A percentile compares a stretch with the other conserved stretches of the same genome.
Conservation (phyloP, 2,888 invertebrate species). For the Clivina fossor region DNA sequence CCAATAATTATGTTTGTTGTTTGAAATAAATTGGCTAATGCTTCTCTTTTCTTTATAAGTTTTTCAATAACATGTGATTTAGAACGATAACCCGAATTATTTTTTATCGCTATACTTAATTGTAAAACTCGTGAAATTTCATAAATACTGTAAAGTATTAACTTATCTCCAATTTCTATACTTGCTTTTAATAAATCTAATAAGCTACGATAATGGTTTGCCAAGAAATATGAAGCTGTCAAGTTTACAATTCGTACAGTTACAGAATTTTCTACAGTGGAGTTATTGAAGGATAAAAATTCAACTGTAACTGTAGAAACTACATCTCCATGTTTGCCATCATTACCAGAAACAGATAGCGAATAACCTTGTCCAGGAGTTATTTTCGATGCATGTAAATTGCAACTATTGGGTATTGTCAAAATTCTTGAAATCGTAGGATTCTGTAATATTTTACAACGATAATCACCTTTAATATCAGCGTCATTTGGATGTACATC, state of each 20-base stretch:
- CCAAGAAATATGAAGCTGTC: conserved; percentile 74
- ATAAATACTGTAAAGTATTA: conserved; percentile 73
- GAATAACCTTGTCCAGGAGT: conserved; percentile 74
- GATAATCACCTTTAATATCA: conserved; percentile 87
- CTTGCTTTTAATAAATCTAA: conserved; percentile 70
- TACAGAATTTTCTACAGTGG: conserved; percentile 80
- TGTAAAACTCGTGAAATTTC: conserved; percentile 68
- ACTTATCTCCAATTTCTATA: conserved; percentile 64
- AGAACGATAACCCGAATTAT: conserved; percentile 63
- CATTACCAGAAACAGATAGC: conserved; percentile 82
- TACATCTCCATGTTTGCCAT: conserved; percentile 85
- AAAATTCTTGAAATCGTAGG: conserved; percentile 63
- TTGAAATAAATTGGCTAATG: conserved; percentile 66
- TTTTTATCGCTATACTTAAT: conserved; percentile 67
- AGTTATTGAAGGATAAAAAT: conserved; percentile 77
- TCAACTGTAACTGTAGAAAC: conserved; percentile 83
- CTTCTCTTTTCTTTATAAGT: conserved; percentile 65
- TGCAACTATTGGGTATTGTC: conserved; percentile 75
- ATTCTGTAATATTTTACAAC: conserved; percentile 74
- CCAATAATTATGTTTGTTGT: conserved; percentile 65
- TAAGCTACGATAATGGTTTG: conserved; percentile 72
- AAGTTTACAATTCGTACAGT: conserved; percentile 74
- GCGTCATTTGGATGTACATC: conserved; percentile 91
- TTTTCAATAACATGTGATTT: conserved; percentile 67
- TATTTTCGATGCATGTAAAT: conserved; percentile 73